Evolutionary conservation across 2,888 invertebrate species (phyloP).

Genomic region (Coleophora deauratella): DNA sequence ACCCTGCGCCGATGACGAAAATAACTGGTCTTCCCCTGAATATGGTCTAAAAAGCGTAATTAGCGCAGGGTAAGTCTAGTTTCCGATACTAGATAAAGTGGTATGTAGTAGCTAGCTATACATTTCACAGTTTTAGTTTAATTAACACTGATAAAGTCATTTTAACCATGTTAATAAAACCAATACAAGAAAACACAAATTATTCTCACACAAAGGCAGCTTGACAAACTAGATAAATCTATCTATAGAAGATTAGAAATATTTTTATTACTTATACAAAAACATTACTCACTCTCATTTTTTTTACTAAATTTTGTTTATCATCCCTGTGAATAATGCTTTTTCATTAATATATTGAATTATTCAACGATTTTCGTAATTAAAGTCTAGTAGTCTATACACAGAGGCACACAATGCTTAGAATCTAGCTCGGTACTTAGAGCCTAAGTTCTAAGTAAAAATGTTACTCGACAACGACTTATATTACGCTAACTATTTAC

Average conservation of each 20-base stretch:
- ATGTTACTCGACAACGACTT: conserved; percentile 34
- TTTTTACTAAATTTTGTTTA: conserved; percentile 22
- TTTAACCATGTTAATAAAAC: too few species aligned
- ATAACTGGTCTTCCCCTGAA: too few species aligned
- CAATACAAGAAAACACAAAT: neutral
- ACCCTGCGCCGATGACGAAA: too few species aligned
- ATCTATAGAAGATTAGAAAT: conserved; percentile 14
- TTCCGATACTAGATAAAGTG: too few species aligned
- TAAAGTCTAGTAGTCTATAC: conserved; percentile 49
- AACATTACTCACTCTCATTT: conserved; percentile 26
- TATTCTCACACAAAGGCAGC: conserved; percentile 47
- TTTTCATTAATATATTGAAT: conserved; percentile 25
- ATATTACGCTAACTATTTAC: conserved; percentile 27
- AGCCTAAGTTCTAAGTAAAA: conserved; percentile 35
- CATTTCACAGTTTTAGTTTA: too few species aligned
- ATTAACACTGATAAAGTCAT: too few species aligned
- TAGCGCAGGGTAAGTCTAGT: too few species aligned
- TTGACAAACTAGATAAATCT: conserved; percentile 55
- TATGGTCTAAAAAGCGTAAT: too few species aligned
- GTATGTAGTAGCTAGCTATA: too few species aligned
- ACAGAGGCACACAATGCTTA: conserved; percentile 71
- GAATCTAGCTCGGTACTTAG: conserved; percentile 38
- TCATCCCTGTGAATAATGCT: conserved; percentile 26
- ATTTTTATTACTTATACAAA: conserved; percentile 11
- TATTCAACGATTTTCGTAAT: conserved; percentile 32